These are phyloP conservation scores for Ammodytes marinus DNA, from an alignment of 2,113 vertebrate species.

Conservation along the genomic window DNA sequence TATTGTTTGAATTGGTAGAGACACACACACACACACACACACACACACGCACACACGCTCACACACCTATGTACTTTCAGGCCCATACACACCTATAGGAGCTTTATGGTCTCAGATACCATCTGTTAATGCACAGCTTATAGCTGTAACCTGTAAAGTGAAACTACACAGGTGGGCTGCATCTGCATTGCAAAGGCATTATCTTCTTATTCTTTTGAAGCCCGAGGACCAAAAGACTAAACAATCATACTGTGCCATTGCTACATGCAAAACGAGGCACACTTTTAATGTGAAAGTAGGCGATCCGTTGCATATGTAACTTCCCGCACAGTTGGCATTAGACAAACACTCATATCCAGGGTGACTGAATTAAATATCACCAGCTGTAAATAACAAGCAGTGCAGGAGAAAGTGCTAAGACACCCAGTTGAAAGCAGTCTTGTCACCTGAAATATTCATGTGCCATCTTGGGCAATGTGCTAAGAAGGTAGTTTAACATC, in stretches of 20 bases:
- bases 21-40: constrained; percentile 9
- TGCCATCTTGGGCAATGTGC: constrained; percentile 30
- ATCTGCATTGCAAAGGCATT: constrained; percentile 26
- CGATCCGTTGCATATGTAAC: background rate
- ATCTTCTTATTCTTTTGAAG: constrained; percentile 1
- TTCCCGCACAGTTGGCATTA: background rate
- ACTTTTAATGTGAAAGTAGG: background rate
- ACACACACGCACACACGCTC: constrained; percentile 3
- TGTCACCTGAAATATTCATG: constrained; percentile 49
- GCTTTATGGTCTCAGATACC: constrained; percentile 35
- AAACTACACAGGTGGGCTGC: constrained; percentile 53
- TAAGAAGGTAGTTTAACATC: background rate
- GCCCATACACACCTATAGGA: constrained; percentile 12
- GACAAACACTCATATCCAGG: background rate
- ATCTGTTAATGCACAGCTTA: constrained; percentile 32
- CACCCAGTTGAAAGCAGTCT: constrained; percentile 21
- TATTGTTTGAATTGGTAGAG: constrained; percentile 41
- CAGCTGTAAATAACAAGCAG: constrained; percentile 22
- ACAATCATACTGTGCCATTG: background rate
- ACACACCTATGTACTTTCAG: background rate
- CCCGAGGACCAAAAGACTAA: constrained; percentile 13
- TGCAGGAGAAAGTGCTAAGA: constrained; percentile 7
- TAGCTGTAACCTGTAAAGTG: constrained; percentile 53
- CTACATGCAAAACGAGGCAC: background rate
- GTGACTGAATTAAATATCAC: constrained; percentile 9